Evolutionary conservation across 2,797 vertebrate species (phyloP).

Genomic region (Esox masquinongy): DNA sequence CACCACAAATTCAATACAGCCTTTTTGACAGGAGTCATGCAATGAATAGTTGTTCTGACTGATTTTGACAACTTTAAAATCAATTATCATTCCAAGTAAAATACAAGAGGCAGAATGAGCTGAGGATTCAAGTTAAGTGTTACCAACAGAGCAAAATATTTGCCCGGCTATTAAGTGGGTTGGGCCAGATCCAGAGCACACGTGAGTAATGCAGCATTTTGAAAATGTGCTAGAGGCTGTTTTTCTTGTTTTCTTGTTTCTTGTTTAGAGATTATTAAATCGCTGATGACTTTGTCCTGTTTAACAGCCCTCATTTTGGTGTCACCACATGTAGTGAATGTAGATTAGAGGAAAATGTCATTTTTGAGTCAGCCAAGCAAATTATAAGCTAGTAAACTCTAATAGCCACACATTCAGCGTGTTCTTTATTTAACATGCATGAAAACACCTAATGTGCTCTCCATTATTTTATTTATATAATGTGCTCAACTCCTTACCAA

Average conservation of each 20-base stretch:
- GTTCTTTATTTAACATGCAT: conserved; percentile 70
- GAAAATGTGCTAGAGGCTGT: no score
- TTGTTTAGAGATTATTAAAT: no score
- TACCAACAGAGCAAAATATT: conserved; percentile 33
- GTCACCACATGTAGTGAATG: no score
- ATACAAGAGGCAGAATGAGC: conserved; percentile 22
- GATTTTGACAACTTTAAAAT: not conserved
- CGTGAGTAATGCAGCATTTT: no score
- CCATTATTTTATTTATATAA: conserved; percentile 35
- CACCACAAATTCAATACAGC: not conserved
- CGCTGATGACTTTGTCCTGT: no score
- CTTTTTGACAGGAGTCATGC: not conserved
- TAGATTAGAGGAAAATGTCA: no score
- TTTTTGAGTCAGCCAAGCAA: no score
- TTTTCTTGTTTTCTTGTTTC: no score
- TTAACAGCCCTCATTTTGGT: no score
- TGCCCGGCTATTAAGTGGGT: no score
- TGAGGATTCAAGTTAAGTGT: conserved; percentile 68
- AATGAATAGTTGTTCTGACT: not conserved
- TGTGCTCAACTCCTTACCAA: conserved; percentile 8
- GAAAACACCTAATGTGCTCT: conserved; percentile 66
- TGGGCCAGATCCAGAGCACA: no score
- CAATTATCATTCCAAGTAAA: not conserved
- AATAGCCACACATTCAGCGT: conserved; percentile 9
- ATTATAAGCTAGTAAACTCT: conserved; percentile 11